Percentiles rank a stretch among this genome's conserved stretches.
These are phyloP conservation scores for Malurus splendens DNA, from an alignment of 2,797 vertebrate genomes.

Conservation along the genomic window DNA sequence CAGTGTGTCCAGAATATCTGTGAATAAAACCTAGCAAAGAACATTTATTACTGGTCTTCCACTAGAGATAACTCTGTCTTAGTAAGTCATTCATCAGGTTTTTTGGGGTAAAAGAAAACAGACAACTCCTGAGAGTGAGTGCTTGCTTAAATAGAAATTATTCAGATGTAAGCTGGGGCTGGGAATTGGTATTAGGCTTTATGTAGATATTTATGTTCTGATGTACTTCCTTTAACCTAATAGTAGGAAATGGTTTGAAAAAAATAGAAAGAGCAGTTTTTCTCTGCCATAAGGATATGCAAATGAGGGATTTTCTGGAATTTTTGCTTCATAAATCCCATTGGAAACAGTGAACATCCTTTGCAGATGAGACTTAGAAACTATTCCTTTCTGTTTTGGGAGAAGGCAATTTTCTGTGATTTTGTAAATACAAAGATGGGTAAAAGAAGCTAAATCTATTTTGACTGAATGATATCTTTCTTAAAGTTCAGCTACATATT, in stretches of 20 bases:
- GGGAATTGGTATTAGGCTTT: background rate
- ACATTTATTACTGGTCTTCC: background rate
- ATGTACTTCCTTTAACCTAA: background rate
- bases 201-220: background rate
- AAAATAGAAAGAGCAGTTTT: background rate
- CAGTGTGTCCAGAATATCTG: background rate
- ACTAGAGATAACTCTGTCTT: background rate
- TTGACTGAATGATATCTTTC: background rate
- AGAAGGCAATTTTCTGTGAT: background rate
- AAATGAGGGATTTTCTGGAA: background rate
- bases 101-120: background rate
- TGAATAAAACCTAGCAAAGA: background rate
- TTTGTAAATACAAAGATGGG: background rate
- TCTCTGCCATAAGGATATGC: background rate
- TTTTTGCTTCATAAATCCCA: background rate
- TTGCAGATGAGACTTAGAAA: background rate
- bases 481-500: background rate
- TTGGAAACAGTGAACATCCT: background rate
- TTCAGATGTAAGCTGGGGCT: background rate
- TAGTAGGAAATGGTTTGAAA: background rate
- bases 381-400: background rate
- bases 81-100: background rate
- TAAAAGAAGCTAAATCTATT: background rate
- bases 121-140: background rate
- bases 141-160: background rate